Evolutionary conservation across 2,888 invertebrate species (phyloP).

Genomic region (Capitulum mitella): DNA sequence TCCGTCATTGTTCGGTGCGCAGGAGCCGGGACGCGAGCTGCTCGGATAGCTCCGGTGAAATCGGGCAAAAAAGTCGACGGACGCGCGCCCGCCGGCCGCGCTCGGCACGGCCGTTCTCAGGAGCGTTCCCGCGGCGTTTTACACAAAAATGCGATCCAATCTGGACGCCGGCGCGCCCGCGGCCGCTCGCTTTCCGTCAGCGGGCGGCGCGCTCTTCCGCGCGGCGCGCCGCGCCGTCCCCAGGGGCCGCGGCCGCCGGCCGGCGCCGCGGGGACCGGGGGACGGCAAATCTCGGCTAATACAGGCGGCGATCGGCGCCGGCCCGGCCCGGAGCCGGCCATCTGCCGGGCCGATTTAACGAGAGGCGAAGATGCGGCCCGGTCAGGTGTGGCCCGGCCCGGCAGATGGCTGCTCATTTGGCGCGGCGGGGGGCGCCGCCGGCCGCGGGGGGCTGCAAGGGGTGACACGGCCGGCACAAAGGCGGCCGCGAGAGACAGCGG

Average conservation of each 20-base stretch:
- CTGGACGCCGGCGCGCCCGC: neutral
- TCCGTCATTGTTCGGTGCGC: slow-evolving; percentile 1
- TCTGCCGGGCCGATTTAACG: neutral
- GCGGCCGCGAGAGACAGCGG: neutral
- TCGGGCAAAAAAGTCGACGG: neutral
- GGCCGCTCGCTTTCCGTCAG: neutral
- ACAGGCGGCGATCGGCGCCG: neutral
- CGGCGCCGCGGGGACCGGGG: neutral
- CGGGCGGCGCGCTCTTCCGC: no score
- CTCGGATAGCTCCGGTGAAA: neutral
- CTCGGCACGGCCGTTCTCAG: neutral
- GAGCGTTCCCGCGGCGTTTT: neutral
- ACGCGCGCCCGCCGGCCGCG: neutral
- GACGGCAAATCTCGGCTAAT: neutral
- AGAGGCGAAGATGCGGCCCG: neutral
- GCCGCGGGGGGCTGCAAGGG: neutral
- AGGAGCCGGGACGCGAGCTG: neutral
- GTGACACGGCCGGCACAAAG: slow-evolving; percentile 8
- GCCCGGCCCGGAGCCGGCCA: neutral
- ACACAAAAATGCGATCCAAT: slow-evolving; percentile 13
- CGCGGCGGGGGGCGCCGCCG: neutral
- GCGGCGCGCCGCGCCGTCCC: no score
- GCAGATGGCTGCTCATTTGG: slow-evolving; percentile 9
- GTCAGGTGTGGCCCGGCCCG: neutral
- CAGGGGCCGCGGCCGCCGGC: neutral